Conservation (phyloP, 2,113 vertebrate species). For the Euleptes europaea region DNA sequence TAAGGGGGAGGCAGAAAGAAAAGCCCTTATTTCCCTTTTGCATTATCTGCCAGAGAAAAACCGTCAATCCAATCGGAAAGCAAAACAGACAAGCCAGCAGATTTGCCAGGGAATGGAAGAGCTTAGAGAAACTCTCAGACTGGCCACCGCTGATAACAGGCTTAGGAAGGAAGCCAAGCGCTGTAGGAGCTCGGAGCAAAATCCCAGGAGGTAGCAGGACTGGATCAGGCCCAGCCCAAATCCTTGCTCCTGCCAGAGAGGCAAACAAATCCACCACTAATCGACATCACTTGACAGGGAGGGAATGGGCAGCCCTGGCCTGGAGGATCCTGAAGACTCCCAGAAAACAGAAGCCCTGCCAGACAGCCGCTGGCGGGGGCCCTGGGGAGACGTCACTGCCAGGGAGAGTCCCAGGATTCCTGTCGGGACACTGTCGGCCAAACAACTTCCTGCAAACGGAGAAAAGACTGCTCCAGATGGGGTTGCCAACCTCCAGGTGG, state of each 20-base stretch:
- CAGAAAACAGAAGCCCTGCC: neutral
- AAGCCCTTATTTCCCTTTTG: neutral
- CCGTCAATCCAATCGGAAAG: neutral
- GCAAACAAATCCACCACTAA: neutral
- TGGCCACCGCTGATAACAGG: conserved; percentile 36
- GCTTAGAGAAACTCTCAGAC: neutral
- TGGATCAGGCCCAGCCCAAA: neutral
- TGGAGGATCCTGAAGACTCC: neutral
- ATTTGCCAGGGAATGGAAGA: neutral
- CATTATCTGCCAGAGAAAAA: neutral
- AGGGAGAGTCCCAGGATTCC: neutral
- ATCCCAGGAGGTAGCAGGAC: neutral
- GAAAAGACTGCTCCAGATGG: no score
- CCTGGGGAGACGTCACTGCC: neutral
- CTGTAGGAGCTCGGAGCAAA: neutral
- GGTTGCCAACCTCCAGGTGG: no score
- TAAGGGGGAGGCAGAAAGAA: neutral
- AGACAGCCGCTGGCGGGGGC: neutral
- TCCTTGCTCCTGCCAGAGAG: neutral
- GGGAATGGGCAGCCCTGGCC: neutral
- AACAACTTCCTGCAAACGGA: neutral
- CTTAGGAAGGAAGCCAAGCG: conserved; percentile 18
- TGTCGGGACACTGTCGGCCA: neutral
- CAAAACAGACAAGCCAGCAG: neutral
- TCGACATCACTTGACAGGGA: neutral